phyloP scores from a whole-genome alignment of 2,888 invertebrate genomes.

The Hirtodrosophila duncani region DNA sequence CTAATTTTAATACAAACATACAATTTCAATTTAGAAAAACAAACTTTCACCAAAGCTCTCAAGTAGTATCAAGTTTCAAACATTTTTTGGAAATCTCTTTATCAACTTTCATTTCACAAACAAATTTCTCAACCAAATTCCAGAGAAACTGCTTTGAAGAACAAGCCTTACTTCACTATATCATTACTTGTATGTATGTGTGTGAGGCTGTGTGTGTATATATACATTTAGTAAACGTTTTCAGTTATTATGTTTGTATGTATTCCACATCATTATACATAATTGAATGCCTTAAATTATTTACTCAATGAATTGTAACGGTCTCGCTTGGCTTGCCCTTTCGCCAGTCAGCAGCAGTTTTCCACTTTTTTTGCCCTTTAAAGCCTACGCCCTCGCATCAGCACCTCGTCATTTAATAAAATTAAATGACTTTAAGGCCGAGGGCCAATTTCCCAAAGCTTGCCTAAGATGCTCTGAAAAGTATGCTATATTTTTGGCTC shows the following conservation, averaged over 20 bases:
- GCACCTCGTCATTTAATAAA: conserved; percentile 53
- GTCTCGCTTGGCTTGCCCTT: conserved; percentile 11
- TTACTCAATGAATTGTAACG: conserved; percentile 49
- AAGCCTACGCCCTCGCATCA: too few species aligned
- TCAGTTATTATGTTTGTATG: conserved; percentile 7
- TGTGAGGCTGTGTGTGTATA: not conserved
- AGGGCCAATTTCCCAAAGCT: conserved; percentile 29
- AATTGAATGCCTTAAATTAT: conserved; percentile 62
- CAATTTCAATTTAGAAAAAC: too few species aligned
- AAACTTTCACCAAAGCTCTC: too few species aligned
- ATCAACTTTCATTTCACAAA: too few species aligned
- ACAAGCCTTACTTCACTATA: too few species aligned
- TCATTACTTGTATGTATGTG: too few species aligned
- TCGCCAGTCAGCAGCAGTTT: conserved; percentile 5
- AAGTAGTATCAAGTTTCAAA: too few species aligned
- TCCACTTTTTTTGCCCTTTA: conserved; percentile 16
- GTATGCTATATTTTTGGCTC: conserved; percentile 28
- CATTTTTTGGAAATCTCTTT: too few species aligned
- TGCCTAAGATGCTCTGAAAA: conserved; percentile 20
- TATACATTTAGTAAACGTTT: conserved; percentile 6
- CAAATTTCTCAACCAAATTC: too few species aligned
- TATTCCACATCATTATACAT: conserved; percentile 52
- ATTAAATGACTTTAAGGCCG: conserved; percentile 59
- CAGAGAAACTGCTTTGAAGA: too few species aligned
- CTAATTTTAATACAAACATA: too few species aligned